phyloP scores from a whole-genome alignment of 2,888 invertebrate genomes.

The Lochmaea crataegi region DNA sequence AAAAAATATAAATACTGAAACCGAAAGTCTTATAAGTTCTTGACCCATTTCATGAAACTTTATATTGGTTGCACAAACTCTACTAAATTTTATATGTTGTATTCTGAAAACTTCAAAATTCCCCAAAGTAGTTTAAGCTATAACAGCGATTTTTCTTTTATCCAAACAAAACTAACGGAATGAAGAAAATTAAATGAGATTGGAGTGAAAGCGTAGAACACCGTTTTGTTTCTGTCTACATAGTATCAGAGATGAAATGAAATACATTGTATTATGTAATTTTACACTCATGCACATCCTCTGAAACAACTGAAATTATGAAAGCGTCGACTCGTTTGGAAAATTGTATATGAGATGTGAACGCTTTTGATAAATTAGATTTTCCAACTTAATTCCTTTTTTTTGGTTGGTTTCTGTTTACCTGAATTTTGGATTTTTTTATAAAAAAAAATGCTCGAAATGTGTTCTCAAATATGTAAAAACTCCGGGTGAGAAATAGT shows the following conservation, averaged over 20 bases:
- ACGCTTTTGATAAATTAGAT: constrained; percentile 28
- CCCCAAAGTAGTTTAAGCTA: background rate
- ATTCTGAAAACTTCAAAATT: constrained; percentile 24
- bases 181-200: constrained; percentile 26
- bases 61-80: constrained; percentile 16
- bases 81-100: background rate
- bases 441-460: background rate
- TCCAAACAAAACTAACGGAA: constrained; percentile 13
- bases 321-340: constrained; percentile 21
- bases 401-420: background rate
- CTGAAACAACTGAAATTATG: constrained; percentile 33
- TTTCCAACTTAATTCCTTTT: constrained; percentile 10
- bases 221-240: constrained; percentile 20
- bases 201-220: constrained; percentile 12
- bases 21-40: constrained; percentile 14
- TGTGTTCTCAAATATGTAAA: background rate
- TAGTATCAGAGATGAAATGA: constrained; percentile 19
- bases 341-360: constrained; percentile 19
- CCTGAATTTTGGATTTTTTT: background rate
- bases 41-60: constrained; percentile 16
- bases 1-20: background rate
- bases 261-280: constrained; percentile 33
- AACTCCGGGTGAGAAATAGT: background rate
- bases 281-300: constrained; percentile 28
- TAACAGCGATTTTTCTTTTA: background rate